These are phyloP conservation scores for Microtus richardsoni DNA, from an alignment of 2,113 vertebrate genomes.

Conservation along the genomic window DNA sequence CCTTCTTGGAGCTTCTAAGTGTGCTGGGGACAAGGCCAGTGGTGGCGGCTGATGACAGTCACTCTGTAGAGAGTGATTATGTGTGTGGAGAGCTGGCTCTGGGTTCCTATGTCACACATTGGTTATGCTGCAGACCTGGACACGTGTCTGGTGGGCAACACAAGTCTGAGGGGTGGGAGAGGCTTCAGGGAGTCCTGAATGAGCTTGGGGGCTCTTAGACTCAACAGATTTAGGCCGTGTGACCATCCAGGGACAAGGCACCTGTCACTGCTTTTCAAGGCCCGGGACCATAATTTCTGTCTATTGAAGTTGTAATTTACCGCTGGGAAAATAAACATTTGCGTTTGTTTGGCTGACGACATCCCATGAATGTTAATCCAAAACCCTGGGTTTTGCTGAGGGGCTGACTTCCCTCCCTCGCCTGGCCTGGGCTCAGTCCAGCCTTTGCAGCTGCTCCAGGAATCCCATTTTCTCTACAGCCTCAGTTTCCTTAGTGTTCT, in stretches of 20 bases:
- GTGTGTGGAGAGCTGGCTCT: too few relatives aligned
- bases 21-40: not conserved
- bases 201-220: not conserved
- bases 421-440: not conserved
- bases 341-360: slow-evolving; percentile 64
- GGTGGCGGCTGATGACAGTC: not conserved
- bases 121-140: not conserved
- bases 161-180: not conserved
- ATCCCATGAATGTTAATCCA: slow-evolving; percentile 62
- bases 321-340: slow-evolving; percentile 83
- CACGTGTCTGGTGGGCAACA: not conserved
- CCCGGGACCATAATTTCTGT: slow-evolving; percentile 76
- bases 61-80: not conserved
- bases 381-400: not conserved
- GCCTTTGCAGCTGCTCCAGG: not conserved
- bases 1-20: not conserved
- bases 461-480: not conserved
- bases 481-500: not conserved
- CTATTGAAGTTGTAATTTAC: slow-evolving; percentile 82
- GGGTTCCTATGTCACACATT: not conserved
- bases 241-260: slow-evolving; percentile 45
- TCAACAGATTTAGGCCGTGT: not conserved
- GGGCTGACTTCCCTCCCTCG: rapidly evolving
- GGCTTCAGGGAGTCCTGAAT: not conserved
- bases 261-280: slow-evolving; percentile 31